phyloP scores from a whole-genome alignment of 2,797 vertebrate species.

The Fistularia tabacaria region DNA sequence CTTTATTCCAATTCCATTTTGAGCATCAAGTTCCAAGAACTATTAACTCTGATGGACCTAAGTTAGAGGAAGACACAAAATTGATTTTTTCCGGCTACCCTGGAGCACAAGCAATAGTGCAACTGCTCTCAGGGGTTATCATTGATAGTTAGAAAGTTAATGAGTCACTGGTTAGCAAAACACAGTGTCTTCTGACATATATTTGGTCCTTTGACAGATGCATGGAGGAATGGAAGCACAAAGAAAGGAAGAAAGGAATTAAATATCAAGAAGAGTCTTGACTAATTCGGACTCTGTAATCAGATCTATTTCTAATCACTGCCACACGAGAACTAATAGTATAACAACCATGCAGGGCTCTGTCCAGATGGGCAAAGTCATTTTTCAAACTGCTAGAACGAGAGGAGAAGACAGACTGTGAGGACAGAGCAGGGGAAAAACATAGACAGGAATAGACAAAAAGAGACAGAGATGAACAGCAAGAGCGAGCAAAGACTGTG shows the following conservation, averaged over 20 bases:
- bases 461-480: conserved; percentile 41
- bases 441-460: conserved; percentile 36
- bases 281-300: conserved; percentile 61
- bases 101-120: no score
- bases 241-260: not conserved
- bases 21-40: no score
- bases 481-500: conserved; percentile 15
- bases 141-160: no score
- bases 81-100: no score
- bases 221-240: not conserved
- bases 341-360: conserved; percentile 35
- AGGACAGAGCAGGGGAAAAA: conserved; percentile 44
- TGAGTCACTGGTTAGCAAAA: no score
- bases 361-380: conserved; percentile 64
- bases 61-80: no score
- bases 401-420: conserved; percentile 40
- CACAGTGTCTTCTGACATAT: no score
- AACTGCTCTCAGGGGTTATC: no score
- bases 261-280: conserved; percentile 36
- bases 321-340: conserved; percentile 61
- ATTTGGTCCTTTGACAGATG: no score
- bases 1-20: no score
- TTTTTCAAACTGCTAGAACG: conserved; percentile 50
- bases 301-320: conserved; percentile 71
- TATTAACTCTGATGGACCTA: no score